Conservation (phyloP, 92 coral and sea anemone species). For the Zoanthus gigantus region DNA sequence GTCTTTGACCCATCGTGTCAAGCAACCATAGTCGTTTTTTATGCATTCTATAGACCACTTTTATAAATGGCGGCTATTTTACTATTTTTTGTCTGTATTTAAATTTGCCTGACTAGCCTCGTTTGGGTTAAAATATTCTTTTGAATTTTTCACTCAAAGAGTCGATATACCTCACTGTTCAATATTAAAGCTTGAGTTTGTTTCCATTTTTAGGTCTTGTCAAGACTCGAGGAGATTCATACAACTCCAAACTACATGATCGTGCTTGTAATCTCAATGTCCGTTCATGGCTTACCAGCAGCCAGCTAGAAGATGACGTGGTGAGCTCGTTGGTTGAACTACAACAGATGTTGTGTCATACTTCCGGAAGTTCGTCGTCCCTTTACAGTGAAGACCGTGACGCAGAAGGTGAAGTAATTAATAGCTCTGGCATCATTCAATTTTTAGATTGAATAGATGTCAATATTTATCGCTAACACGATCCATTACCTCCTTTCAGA, state of each 20-base stretch:
- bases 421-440: neutral
- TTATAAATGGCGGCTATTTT: no score
- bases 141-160: no score
- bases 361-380: conserved; percentile 44
- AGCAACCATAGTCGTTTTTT: no score
- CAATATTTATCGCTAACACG: no score
- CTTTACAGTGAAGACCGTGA: conserved; percentile 15
- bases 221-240: conserved; percentile 47
- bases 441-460: no score
- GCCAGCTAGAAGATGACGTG: conserved; percentile 85
- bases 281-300: conserved; percentile 92
- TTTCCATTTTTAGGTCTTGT: conserved; percentile 20
- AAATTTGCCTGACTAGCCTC: no score
- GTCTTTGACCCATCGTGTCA: no score
- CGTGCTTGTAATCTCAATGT: conserved; percentile 59
- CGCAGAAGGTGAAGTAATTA: neutral
- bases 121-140: no score
- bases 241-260: conserved; percentile 65
- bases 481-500: neutral
- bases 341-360: conserved; percentile 61
- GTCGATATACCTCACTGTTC: no score
- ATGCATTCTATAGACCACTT: no score
- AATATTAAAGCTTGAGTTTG: no score
- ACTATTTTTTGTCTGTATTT: no score
- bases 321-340: conserved; percentile 80